Base-by-base conservation (phyloP, 2,888 invertebrate species). In the Amiota communis region DNA sequence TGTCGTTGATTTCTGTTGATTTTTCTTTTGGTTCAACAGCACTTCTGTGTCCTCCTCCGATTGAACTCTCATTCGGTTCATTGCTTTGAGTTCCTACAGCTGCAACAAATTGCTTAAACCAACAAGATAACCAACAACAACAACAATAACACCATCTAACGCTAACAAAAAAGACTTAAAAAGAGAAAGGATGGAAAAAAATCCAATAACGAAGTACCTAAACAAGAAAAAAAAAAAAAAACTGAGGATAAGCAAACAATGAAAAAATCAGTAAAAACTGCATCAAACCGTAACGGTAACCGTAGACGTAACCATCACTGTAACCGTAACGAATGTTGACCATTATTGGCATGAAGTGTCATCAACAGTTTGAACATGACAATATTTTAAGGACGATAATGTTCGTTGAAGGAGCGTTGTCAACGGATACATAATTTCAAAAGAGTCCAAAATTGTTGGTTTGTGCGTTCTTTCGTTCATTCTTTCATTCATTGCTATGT, bases 301-400 rank as follows among this genome's bases (percentile, higher is more conserved):
- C 11, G 51, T 51, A n/a, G n/a, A n/a, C n/a, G n/a, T n/a, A n/a
- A n/a, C n/a, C n/a, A n/a, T n/a, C n/a, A n/a, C n/a, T n/a, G n/a
- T n/a, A 53, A 53, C n/a, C 53, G 53, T 53, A 53, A 53, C 53
- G n/a, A 53, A 53, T 53, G 53, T 53, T 53, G 53, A 53, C 53
- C 53, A 53, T 51, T 51, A 51, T 51, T 53, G 53, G 53, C 53
- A 53, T 53, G 53, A 53, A 53, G 53, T 53, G 53, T 53, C 11
- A 12, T 53, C 53, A 53, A 8, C 53, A 53, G 53, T n/a, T n/a
- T 53, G 53, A 53, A 53, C 53, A 53, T 36, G 36, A 36, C 36
- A 36, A 36, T 36, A 36, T 36, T 2, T 36, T 36, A 36, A 36
- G 6, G 36, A 6, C 36, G 36, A 36, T 36, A 6, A 36, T 36